A percentile compares a stretch with the other conserved stretches of the same genome.
phyloP scores from a whole-genome alignment of 2,113 vertebrate genomes.

The Thymallus thymallus region DNA sequence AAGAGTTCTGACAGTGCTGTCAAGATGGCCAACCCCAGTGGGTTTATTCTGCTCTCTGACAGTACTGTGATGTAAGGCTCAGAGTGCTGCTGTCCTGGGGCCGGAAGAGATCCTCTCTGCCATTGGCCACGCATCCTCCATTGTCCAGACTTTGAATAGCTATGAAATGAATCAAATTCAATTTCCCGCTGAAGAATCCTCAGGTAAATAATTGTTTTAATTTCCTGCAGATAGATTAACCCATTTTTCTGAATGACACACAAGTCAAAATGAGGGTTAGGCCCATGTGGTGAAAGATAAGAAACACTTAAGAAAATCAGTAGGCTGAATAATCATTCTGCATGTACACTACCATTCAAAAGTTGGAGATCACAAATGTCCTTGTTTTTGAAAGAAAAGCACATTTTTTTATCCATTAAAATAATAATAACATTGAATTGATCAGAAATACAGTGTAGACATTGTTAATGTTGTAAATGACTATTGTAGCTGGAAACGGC shows the following conservation, averaged over 20 bases:
- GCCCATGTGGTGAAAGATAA: background rate
- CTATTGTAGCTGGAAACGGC: too few relatives aligned
- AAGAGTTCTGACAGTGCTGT: background rate
- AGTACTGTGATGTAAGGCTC: background rate
- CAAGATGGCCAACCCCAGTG: background rate
- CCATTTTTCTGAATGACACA: background rate
- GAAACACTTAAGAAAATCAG: background rate
- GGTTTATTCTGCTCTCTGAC: background rate
- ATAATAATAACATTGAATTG: too few relatives aligned
- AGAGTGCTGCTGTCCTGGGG: background rate
- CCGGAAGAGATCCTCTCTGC: background rate
- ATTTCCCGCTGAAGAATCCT: background rate
- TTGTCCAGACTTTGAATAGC: constrained; percentile 1
- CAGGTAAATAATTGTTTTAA: background rate
- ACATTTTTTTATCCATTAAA: too few relatives aligned
- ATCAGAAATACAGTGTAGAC: too few relatives aligned
- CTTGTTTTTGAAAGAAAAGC: too few relatives aligned
- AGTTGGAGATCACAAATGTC: too few relatives aligned
- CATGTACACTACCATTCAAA: too few relatives aligned
- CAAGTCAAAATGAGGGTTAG: background rate
- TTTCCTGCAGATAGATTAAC: too few relatives aligned
- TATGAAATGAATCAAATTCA: background rate
- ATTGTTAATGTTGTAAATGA: too few relatives aligned
- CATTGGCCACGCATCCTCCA: background rate
- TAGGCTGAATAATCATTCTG: background rate